phyloP scores from a whole-genome alignment of 2,113 vertebrate species.

The Pholis gunnellus region DNA sequence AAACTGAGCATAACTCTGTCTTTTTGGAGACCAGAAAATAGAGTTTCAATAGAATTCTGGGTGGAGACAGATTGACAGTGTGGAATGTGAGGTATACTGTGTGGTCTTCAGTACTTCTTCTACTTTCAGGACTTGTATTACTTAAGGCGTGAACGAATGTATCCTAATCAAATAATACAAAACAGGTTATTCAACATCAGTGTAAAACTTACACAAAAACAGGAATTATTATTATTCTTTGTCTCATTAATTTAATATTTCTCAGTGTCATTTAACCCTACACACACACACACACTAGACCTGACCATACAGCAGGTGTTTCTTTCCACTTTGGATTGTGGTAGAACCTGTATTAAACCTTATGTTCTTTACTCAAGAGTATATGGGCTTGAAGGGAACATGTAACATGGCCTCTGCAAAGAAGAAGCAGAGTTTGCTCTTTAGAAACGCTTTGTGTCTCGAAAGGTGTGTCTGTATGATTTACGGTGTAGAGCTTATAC shows the following conservation, averaged over 20 bases:
- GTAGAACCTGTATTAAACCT: neutral
- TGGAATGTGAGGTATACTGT: neutral
- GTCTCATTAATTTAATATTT: neutral
- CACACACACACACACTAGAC: neutral
- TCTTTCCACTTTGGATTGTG: neutral
- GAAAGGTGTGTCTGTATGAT: conserved; percentile 50
- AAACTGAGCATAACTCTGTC: neutral
- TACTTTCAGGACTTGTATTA: too few species aligned
- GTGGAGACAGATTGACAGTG: neutral
- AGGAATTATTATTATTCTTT: neutral
- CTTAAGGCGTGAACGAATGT: neutral
- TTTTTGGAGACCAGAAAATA: neutral
- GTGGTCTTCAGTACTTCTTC: too few species aligned
- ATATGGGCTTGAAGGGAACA: neutral
- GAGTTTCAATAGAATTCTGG: too few species aligned
- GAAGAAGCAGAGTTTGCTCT: neutral
- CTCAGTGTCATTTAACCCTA: neutral
- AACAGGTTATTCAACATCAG: neutral
- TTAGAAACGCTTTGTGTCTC: neutral
- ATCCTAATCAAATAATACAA: neutral
- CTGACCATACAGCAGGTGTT: neutral
- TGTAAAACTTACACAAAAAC: neutral
- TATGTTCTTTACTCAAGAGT: neutral
- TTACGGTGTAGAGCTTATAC: conserved; percentile 20
- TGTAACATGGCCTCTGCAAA: neutral